These are phyloP conservation scores for Rattus rattus DNA, from an alignment of 2,113 vertebrate genomes.

Conservation along the genomic window DNA sequence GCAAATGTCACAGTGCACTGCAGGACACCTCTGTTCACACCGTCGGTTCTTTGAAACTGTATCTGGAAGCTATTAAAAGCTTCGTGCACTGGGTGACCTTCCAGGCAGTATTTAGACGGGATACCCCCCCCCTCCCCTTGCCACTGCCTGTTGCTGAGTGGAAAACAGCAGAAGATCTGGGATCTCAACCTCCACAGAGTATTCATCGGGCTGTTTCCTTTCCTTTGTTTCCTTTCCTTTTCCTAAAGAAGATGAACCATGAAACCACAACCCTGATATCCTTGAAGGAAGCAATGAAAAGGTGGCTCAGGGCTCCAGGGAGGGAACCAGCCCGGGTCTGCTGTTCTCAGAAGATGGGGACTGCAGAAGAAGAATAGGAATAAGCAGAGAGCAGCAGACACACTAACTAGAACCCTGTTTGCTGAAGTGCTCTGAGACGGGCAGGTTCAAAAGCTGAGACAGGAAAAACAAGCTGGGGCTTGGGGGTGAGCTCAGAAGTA, in stretches of 20 bases:
- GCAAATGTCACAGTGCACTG: conserved; percentile 42
- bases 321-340: conserved; percentile 18
- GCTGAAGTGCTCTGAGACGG: conserved; percentile 35
- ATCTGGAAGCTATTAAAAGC: conserved; percentile 90
- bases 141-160: conserved; percentile 66
- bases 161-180: conserved; percentile 55
- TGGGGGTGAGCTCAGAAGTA: not conserved
- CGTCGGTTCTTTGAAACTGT: conserved; percentile 81
- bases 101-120: conserved; percentile 61
- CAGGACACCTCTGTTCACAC: conserved; percentile 61
- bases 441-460: conserved; percentile 16
- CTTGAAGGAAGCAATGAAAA: conserved; percentile 84
- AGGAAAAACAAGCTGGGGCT: not conserved
- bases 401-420: not conserved
- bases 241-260: conserved; percentile 84
- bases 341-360: conserved; percentile 13
- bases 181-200: not conserved
- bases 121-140: not conserved
- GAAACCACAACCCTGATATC: conserved; percentile 82
- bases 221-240: conserved; percentile 19
- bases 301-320: conserved; percentile 67
- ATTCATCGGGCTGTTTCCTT: conserved; percentile 49
- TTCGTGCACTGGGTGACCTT: conserved; percentile 79
- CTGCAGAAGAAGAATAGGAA: not conserved
- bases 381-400: not conserved